A percentile compares a stretch with the other conserved stretches of the same genome.
phyloP scores from a whole-genome alignment of 2,113 vertebrate species.

The Seriola rivoliana region DNA sequence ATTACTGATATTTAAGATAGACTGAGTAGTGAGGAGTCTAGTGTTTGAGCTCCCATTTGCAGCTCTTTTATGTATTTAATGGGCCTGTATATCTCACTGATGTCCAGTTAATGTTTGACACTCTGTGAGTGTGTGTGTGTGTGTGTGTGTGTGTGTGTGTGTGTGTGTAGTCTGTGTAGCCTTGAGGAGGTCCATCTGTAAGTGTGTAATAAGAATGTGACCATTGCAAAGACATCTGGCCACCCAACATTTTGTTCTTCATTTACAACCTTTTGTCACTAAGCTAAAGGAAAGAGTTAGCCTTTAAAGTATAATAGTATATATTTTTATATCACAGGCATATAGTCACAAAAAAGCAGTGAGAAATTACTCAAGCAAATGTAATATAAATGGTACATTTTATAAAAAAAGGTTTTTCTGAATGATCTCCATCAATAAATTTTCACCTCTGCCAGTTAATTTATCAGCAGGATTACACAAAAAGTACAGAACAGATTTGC shows the following conservation, averaged over 20 bases:
- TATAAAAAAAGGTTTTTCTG: neutral
- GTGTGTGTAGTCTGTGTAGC: slow-evolving; percentile 47
- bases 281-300: neutral
- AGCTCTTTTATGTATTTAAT: slow-evolving; percentile 63
- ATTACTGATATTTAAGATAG: slow-evolving; percentile 16
- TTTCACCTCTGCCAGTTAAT: no score
- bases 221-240: slow-evolving; percentile 1
- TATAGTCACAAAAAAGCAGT: no score
- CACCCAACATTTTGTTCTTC: neutral
- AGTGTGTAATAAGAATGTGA: slow-evolving; percentile 23
- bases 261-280: neutral
- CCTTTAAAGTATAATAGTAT: neutral
- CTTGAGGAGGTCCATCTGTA: slow-evolving; percentile 50
- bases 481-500: no score
- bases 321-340: neutral
- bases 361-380: neutral
- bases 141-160: slow-evolving; percentile 22
- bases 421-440: no score
- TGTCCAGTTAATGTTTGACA: slow-evolving; percentile 67
- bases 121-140: slow-evolving; percentile 15
- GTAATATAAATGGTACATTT: no score
- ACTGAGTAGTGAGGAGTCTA: slow-evolving; percentile 11
- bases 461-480: no score
- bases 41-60: slow-evolving; percentile 31
- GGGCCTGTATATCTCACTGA: slow-evolving; percentile 34